Evolutionary conservation across 2,888 invertebrate species (phyloP), one percentile per base, ranked within the genome.

Genomic region (Sinotaia quadrata): DNA sequence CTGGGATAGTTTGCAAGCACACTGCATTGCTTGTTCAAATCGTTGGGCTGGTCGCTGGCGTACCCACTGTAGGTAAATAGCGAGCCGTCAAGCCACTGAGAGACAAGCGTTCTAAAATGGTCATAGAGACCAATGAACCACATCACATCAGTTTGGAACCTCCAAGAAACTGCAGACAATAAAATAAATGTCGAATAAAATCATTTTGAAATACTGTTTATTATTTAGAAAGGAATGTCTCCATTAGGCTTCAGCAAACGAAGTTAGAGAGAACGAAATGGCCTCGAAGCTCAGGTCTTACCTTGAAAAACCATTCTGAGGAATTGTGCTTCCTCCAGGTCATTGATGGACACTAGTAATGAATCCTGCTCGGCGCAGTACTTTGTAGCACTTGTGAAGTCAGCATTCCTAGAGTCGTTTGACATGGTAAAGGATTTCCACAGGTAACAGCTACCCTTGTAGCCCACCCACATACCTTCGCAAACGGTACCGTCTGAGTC

Each of bases 401-500:
- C 24, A 10, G 21, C 24, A 24, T n/a, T 24, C 29, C 27, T n/a
- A 0, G 18, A 7, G 47, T 3, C 10, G 3, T 4, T 34, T 4
- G 58, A 44, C n/a, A n/a, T n/a, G n/a, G n/a, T n/a, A n/a, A n/a
- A n/a, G n/a, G n/a, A n/a, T n/a, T n/a, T n/a, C 27, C 61, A 67
- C 24, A 63, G 57, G 12, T 59, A 71, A 18, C 58, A 57, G 12
- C 34, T 69, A 2, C 63, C 44, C 31, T 68, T 62, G 60, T 67
- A 71, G 12, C 68, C 71, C 27, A 74, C 58, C 74, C 72, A 74
- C 2, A 66, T 69, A 21, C 62, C 58, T 27, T 69, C 69, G 27
- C 54, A 63, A 62, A 68, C 51, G 5, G 75, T 60, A 27, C 84
- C 47, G 24, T 47, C 47, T 47, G n/a, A n/a, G n/a, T n/a, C n/a